phyloP scores from a whole-genome alignment of 2,888 invertebrate species.

The Nudaria mundana region DNA sequence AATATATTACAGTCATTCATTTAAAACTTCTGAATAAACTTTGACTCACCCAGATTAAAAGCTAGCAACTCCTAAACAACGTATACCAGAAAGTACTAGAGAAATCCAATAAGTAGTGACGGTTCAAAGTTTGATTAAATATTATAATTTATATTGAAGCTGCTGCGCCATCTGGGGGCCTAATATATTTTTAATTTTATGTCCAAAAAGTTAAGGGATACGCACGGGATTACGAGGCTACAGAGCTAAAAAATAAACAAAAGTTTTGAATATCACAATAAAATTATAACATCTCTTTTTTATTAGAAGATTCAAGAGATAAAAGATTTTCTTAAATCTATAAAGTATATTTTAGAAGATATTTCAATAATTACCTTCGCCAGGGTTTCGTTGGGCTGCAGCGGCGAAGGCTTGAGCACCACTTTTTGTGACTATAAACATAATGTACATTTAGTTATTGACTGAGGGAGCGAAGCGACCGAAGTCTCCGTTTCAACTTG shows the following conservation, averaged over 20 bases:
- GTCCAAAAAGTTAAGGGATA: constrained; percentile 62
- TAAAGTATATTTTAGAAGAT: background rate
- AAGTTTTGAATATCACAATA: constrained; percentile 42
- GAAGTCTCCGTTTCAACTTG: too few relatives aligned
- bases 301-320: background rate
- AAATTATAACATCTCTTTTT: constrained; percentile 15
- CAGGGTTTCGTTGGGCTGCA: constrained; percentile 10
- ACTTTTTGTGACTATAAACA: constrained; percentile 1
- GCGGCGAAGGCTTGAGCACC: background rate
- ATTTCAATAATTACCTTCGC: constrained; percentile 5
- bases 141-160: constrained; percentile 66
- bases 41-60: constrained; percentile 17
- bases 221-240: constrained; percentile 27
- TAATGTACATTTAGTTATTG: too few relatives aligned
- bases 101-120: constrained; percentile 52
- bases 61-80: constrained; percentile 9
- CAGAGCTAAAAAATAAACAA: constrained; percentile 51
- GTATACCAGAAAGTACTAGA: constrained; percentile 31
- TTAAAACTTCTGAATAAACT: constrained; percentile 2
- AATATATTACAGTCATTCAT: constrained; percentile 3
- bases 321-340: background rate
- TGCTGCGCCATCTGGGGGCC: constrained; percentile 61
- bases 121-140: constrained; percentile 61
- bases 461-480: too few relatives aligned
- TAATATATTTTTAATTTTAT: constrained; percentile 77